phyloP scores from a whole-genome alignment of 1,140 invertebrate genomes.

The Diorhabda sublineata region DNA sequence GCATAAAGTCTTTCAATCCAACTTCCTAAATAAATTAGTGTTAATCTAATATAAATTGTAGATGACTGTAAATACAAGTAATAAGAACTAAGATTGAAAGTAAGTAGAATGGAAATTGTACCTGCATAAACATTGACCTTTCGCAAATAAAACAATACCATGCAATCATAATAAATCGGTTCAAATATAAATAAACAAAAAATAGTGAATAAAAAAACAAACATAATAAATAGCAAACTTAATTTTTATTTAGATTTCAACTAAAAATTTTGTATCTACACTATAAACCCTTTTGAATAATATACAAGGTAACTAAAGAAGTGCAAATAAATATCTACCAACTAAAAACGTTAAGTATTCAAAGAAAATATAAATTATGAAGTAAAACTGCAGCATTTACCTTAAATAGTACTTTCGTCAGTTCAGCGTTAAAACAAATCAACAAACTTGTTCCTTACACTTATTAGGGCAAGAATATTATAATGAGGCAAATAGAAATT shows the following conservation, averaged over 20 bases:
- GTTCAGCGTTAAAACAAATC: background rate
- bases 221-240: background rate
- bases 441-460: background rate
- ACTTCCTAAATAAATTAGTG: too few species aligned
- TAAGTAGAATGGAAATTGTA: too few species aligned
- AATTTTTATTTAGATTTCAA: conserved; percentile 15
- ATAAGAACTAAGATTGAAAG: too few species aligned
- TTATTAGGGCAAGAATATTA: conserved; percentile 31
- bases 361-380: conserved; percentile 24
- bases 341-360: conserved; percentile 25
- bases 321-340: conserved; percentile 35
- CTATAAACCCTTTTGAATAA: conserved; percentile 21
- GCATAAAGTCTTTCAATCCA: too few species aligned
- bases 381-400: conserved; percentile 33
- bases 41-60: too few species aligned
- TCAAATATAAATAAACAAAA: background rate
- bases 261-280: conserved; percentile 26
- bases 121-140: background rate
- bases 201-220: conserved; percentile 8
- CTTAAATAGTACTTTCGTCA: conserved; percentile 20
- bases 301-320: conserved; percentile 39
- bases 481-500: conserved; percentile 23
- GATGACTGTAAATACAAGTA: too few species aligned
- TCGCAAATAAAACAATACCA: conserved; percentile 15
- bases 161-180: conserved; percentile 12